phyloP scores from a whole-genome alignment of 2,888 invertebrate genomes.

The Cyclophora punctaria region DNA sequence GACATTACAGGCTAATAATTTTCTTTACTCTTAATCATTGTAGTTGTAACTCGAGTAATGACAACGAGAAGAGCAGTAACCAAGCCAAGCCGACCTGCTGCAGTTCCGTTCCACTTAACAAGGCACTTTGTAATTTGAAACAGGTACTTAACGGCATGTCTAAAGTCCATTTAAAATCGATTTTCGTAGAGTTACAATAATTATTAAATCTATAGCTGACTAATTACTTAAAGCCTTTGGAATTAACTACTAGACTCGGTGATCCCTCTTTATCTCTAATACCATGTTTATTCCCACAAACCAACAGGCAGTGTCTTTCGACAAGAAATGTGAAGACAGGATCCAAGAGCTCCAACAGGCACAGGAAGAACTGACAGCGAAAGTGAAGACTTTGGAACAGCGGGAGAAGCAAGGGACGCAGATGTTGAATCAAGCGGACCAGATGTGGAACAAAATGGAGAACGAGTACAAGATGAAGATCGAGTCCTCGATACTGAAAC shows the following conservation, averaged over 20 bases:
- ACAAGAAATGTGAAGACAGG: conserved; percentile 47
- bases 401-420: conserved; percentile 73
- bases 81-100: background rate
- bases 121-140: conserved; percentile 46
- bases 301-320: conserved; percentile 46
- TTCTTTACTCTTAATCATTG: no score
- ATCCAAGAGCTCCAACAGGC: conserved; percentile 65
- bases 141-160: conserved; percentile 27
- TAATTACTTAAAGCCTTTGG: no score
- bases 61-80: background rate
- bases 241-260: no score
- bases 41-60: no score
- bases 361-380: conserved; percentile 66
- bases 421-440: conserved; percentile 72
- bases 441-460: conserved; percentile 73
- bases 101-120: conserved; percentile 30
- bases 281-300: no score
- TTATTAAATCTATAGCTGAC: background rate
- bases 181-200: background rate
- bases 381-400: conserved; percentile 75
- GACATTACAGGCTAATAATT: no score
- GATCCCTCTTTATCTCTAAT: no score
- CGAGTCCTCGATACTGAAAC: conserved; percentile 37
- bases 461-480: conserved; percentile 59
- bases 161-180: no score